A percentile compares a stretch with the other conserved stretches of the same genome.
Conservation (phyloP, 1,140 invertebrate species). For the Brachionus plicatilis region DNA sequence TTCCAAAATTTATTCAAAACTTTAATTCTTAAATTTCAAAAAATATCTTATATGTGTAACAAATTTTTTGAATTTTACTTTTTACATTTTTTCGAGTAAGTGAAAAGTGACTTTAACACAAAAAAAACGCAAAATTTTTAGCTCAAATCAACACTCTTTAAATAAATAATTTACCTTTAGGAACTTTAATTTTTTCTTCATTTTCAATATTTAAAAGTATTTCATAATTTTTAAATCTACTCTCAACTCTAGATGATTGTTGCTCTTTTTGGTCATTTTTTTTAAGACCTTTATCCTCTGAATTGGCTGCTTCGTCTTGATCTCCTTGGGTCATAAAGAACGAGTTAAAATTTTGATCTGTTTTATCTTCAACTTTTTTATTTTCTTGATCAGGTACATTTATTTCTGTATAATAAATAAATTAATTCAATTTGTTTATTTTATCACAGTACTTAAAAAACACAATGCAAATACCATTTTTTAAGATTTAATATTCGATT, state of each 20-base stretch:
- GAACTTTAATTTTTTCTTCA: constrained; percentile 31
- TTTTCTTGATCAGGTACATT: neutral
- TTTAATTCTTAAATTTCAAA: no score
- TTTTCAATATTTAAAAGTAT: constrained; percentile 38
- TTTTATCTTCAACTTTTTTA: neutral
- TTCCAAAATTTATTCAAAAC: no score
- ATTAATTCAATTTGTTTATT: neutral
- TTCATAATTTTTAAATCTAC: neutral
- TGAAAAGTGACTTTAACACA: no score
- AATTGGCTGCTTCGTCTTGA: neutral
- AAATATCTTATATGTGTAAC: no score
- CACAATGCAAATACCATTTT: no score
- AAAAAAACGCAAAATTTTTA: no score
- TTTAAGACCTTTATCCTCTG: neutral
- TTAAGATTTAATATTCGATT: no score
- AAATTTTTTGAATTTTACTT: no score
- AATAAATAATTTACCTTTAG: neutral
- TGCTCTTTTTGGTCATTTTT: neutral
- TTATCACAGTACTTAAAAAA: no score
- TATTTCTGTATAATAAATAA: neutral
- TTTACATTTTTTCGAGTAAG: no score
- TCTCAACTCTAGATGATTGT: neutral
- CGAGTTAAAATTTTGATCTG: neutral
- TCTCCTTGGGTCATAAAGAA: constrained; percentile 39
- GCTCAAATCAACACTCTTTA: no score